These are phyloP conservation scores for Danaus plexippus DNA, from an alignment of 1,140 invertebrate genomes.

Conservation along the genomic window DNA sequence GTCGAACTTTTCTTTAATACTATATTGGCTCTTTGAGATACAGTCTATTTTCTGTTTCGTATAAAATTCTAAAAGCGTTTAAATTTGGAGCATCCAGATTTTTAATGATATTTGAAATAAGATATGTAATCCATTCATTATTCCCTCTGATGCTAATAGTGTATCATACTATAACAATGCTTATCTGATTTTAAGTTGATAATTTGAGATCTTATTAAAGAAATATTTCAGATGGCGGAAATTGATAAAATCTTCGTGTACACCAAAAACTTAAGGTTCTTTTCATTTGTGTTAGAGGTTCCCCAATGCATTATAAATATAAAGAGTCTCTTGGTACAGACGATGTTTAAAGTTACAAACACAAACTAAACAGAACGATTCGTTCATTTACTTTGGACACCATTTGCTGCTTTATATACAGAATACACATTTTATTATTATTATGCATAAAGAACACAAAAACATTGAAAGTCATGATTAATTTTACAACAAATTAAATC, in stretches of 20 bases:
- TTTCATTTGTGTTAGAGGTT: slow-evolving; percentile 20
- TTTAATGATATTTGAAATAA: too few relatives aligned
- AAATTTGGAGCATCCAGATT: too few relatives aligned
- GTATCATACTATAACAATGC: not conserved
- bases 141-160: too few relatives aligned
- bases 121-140: too few relatives aligned
- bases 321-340: slow-evolving; percentile 19
- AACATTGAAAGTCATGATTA: too few relatives aligned
- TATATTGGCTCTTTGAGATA: slow-evolving; percentile 31
- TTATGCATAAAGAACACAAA: too few relatives aligned
- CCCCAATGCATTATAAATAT: slow-evolving; percentile 28
- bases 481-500: too few relatives aligned
- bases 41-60: slow-evolving; percentile 13
- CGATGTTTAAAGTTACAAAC: slow-evolving; percentile 23
- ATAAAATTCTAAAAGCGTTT: slow-evolving; percentile 3
- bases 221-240: slow-evolving; percentile 14
- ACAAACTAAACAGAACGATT: slow-evolving; percentile 22
- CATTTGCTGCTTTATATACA: not conserved
- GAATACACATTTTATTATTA: too few relatives aligned
- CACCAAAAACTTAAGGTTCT: slow-evolving; percentile 22
- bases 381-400: slow-evolving; percentile 16
- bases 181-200: not conserved
- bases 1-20: slow-evolving; percentile 53
- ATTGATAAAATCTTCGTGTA: slow-evolving; percentile 19
- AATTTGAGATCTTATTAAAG: slow-evolving; percentile 2